Base-by-base conservation (phyloP, 2,888 invertebrate genomes). In the Phymatocera aterrima region DNA sequence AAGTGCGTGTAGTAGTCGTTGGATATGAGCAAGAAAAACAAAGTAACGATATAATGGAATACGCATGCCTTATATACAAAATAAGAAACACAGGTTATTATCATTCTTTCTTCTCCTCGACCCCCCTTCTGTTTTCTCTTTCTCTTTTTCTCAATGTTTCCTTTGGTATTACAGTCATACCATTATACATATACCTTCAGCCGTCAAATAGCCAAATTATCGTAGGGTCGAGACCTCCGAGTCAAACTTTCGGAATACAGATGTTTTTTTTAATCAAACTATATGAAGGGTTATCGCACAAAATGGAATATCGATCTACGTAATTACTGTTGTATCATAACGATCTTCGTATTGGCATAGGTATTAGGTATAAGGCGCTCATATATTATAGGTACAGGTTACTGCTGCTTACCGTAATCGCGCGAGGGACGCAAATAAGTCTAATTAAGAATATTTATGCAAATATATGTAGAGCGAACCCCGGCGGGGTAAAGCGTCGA, bases 401-500 rank as follows among this genome's bases (percentile, higher is more conserved):
- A n/a, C n/a, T n/a, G n/a, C n/a, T n/a, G n/a, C n/a, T 18, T 3
- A 18, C 18, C 18, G 54, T 18, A 54, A 77, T 54, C 64, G 77
- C 79, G 80, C 79, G 40, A 57, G 75, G 75, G 3, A 77, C 82
- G 80, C 82, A 82, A 85, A 84, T 85, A 84, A 12, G 85, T 79
- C 82, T 79, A 79, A 65, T 75, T 60, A 75, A 51, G 40, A 75
- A 75, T 75, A 75, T 75, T 83, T 86, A 89, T 89, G 89, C 84
- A 88, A 89, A 90, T 90, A 86, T 89, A 90, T 90, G 89, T 86
- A 87, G 85, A 89, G 83, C 84, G 82, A 80, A 79, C 48, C n/a
- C n/a, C 24, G 34, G 77, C 78, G 77, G 83, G 87, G 88, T 88
- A 86, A 85, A 84, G 83, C 80, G 87, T 88, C 18, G 57, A 43